Conservation (phyloP, 1,140 invertebrate genomes). For the Zophobas morio region DNA sequence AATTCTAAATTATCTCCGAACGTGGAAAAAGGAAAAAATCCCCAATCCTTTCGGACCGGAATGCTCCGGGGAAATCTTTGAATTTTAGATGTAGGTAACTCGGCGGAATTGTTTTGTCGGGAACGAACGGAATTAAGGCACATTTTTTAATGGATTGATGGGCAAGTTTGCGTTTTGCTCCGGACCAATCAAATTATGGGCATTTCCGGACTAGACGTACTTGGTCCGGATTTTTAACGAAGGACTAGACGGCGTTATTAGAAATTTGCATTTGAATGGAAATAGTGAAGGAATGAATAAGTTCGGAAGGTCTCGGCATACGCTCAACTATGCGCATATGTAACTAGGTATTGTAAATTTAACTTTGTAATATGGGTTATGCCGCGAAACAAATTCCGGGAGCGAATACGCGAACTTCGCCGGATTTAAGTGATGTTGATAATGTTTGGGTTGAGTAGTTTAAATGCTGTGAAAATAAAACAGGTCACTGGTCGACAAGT, state of each 20-base stretch:
- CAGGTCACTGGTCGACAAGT: no score
- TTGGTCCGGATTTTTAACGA: conserved; percentile 4
- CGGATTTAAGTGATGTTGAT: background rate
- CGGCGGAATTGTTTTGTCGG: conserved; percentile 16
- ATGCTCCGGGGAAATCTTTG: conserved; percentile 35
- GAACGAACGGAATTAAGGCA: conserved; percentile 21
- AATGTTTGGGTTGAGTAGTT: no score
- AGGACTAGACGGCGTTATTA: conserved; percentile 20
- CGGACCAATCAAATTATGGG: background rate
- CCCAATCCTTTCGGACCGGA: conserved; percentile 27
- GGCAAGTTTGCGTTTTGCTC: background rate
- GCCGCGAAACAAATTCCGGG: conserved; percentile 10
- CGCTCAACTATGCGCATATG: conserved; percentile 28
- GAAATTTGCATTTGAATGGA: conserved; percentile 31
- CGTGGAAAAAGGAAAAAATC: conserved; percentile 18
- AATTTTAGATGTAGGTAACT: conserved; percentile 35
- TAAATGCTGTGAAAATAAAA: no score
- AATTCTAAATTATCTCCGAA: conserved; percentile 32
- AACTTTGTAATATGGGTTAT: conserved; percentile 28
- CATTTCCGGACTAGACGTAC: background rate
- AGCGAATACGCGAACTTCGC: background rate
- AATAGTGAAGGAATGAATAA: conserved; percentile 36
- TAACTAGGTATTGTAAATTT: conserved; percentile 28
- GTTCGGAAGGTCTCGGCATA: conserved; percentile 15
- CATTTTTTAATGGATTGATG: background rate